These are phyloP conservation scores for Drosophila neonasuta DNA, from an alignment of 2,888 invertebrate genomes.

Conservation along the genomic window DNA sequence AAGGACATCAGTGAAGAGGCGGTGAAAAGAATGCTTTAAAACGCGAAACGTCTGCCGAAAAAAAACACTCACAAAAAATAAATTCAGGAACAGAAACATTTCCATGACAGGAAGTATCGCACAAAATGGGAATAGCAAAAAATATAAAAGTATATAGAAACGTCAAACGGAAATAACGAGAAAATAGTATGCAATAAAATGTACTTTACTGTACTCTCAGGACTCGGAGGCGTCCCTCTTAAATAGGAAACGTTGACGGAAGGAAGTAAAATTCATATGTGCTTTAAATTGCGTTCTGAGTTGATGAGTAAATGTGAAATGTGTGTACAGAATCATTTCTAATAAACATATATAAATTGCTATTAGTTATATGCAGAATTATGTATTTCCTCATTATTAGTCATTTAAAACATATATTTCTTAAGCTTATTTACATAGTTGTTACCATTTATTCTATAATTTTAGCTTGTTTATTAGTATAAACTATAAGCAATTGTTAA, in stretches of 20 bases:
- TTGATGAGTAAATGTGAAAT: slow-evolving; percentile 4
- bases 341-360: background rate
- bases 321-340: background rate
- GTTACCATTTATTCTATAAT: too few relatives aligned
- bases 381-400: too few relatives aligned
- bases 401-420: too few relatives aligned
- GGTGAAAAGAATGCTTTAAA: slow-evolving; percentile 43
- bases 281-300: slow-evolving; percentile 20
- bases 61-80: slow-evolving; percentile 30
- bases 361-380: too few relatives aligned
- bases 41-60: slow-evolving; percentile 23
- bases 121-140: slow-evolving; percentile 26
- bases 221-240: slow-evolving; percentile 5
- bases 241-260: slow-evolving; percentile 8
- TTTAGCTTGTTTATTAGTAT: too few relatives aligned
- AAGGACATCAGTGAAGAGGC: slow-evolving; percentile 57
- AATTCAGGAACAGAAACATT: slow-evolving; percentile 25
- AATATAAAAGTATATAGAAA: slow-evolving; percentile 27
- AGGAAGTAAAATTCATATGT: slow-evolving; percentile 38
- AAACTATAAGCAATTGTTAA: too few relatives aligned
- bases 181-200: slow-evolving; percentile 73
- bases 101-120: slow-evolving; percentile 32
- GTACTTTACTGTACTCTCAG: slow-evolving; percentile 36
- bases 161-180: slow-evolving; percentile 67
- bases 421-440: too few relatives aligned